phyloP scores from a whole-genome alignment of 2,113 vertebrate species.

The Chamaetylas fuelleborni region DNA sequence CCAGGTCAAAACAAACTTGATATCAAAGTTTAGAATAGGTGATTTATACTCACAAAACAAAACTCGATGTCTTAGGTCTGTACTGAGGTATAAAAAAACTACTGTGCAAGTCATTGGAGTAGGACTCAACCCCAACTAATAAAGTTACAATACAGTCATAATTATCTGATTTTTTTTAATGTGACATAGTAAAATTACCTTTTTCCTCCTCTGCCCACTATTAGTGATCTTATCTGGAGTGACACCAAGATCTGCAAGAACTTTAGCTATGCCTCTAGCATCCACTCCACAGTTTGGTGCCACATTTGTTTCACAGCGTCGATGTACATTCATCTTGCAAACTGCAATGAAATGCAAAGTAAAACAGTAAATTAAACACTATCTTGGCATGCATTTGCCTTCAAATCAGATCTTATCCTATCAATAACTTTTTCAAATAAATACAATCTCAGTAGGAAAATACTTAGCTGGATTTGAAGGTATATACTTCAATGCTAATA shows the following conservation, averaged over 20 bases:
- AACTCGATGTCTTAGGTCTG: not conserved
- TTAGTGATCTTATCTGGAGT: slow-evolving; percentile 98
- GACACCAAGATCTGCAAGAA: slow-evolving; percentile 94
- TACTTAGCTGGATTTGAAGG: not conserved
- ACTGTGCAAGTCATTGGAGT: not conserved
- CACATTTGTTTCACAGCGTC: slow-evolving; percentile 94
- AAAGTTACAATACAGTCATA: not conserved
- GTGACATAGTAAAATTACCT: slow-evolving; percentile 74
- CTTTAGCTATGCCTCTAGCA: slow-evolving; percentile 94
- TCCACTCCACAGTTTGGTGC: slow-evolving; percentile 98
- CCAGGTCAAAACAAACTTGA: not conserved
- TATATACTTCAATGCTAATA: not conserved
- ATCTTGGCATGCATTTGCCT: not conserved
- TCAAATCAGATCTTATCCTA: not conserved
- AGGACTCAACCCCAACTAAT: not conserved
- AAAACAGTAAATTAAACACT: not conserved
- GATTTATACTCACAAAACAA: not conserved
- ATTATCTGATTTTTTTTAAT: not conserved
- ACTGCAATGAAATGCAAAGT: slow-evolving; percentile 73
- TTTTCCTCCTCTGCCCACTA: slow-evolving; percentile 92
- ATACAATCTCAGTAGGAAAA: not conserved
- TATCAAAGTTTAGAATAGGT: not conserved
- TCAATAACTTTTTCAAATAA: not conserved
- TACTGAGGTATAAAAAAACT: not conserved
- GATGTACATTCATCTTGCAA: slow-evolving; percentile 99